Conservation (phyloP, 2,797 vertebrate species). For the Phoebastria nigripes region DNA sequence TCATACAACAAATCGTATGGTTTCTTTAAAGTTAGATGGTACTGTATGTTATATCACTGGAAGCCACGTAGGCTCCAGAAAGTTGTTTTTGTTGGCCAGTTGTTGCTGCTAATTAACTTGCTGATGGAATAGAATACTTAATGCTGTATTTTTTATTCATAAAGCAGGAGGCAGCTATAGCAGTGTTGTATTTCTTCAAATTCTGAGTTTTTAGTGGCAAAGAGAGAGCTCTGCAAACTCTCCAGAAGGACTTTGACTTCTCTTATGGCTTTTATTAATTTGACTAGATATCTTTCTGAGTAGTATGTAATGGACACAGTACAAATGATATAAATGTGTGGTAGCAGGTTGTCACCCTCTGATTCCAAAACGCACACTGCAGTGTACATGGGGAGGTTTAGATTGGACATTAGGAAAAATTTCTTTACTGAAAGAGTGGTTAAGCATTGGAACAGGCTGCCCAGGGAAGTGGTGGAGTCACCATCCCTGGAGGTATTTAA, state of each 20-base stretch:
- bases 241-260: background rate
- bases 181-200: background rate
- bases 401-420: too few species aligned
- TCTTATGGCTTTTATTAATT: background rate
- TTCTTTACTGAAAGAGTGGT: too few species aligned
- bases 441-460: too few species aligned
- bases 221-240: background rate
- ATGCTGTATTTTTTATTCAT: background rate
- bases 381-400: background rate
- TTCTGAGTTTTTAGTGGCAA: background rate
- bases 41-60: background rate
- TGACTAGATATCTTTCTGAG: background rate
- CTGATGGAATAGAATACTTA: background rate
- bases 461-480: too few species aligned
- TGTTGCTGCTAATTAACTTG: background rate
- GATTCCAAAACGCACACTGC: background rate
- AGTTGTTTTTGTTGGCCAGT: background rate
- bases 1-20: background rate
- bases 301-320: background rate
- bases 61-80: background rate
- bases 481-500: too few species aligned
- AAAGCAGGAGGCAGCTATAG: background rate
- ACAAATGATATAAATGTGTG: background rate
- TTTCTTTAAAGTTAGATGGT: background rate
- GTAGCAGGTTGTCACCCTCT: background rate